phyloP scores from a whole-genome alignment of 2,888 invertebrate species.

The Sacculina carcini region DNA sequence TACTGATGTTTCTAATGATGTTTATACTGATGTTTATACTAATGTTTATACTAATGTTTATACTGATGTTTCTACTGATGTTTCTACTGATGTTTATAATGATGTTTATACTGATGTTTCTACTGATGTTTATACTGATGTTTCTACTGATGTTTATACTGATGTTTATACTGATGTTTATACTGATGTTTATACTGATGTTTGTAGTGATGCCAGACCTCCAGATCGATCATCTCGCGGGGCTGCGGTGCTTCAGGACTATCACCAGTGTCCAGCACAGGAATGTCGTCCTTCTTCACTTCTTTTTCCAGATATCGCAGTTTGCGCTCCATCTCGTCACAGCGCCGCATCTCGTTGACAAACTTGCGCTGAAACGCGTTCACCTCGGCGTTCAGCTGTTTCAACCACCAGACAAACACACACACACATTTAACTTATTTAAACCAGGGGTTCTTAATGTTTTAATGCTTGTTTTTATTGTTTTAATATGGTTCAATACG shows the following conservation, averaged over 20 bases:
- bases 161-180: too few species aligned
- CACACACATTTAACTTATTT: not conserved
- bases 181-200: too few species aligned
- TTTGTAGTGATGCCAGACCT: too few species aligned
- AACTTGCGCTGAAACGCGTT: slow-evolving; percentile 97
- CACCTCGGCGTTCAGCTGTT: slow-evolving; percentile 77
- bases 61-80: too few species aligned
- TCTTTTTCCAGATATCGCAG: slow-evolving; percentile 87
- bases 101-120: too few species aligned
- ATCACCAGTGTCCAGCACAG: slow-evolving; percentile 92
- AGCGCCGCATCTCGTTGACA: slow-evolving; percentile 87
- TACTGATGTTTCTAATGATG: too few species aligned
- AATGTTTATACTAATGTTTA: too few species aligned
- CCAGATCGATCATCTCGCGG: slow-evolving; percentile 93
- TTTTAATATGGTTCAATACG: not conserved
- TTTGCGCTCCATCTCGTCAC: slow-evolving; percentile 97
- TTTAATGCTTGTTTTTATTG: not conserved
- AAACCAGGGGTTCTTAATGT: not conserved
- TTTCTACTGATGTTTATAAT: too few species aligned
- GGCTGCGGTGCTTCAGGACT: slow-evolving; percentile 98
- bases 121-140: too few species aligned
- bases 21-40: too few species aligned
- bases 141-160: too few species aligned
- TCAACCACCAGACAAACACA: not conserved
- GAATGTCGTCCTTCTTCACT: slow-evolving; percentile 83